Base-by-base conservation (phyloP, 2,888 invertebrate genomes). In the Cosmopolites sordidus region DNA sequence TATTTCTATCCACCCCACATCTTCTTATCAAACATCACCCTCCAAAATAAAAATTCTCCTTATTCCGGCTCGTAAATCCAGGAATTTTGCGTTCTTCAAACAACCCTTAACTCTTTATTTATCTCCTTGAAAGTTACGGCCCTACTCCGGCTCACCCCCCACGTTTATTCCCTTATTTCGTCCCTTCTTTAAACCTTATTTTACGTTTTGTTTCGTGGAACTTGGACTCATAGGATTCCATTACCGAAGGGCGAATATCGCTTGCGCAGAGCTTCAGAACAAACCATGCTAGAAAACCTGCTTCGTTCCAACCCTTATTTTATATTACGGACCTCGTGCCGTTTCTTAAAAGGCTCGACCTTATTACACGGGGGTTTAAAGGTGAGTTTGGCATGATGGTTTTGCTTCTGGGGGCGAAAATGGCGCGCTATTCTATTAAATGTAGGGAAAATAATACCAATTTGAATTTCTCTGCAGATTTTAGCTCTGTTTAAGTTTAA, bases 371-470 rank as follows among this genome's bases (percentile, higher is more conserved):
- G 14, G 14, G 2, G 6, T 15, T 3, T 45, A 30, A 16, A 45
- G 45, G 22, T 8, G 38, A 29, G 16, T 47, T 40, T 54, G 4
- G 40, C 16, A n/a, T 17, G 39, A 16, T n/a, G 22, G 4, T 3
- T 22, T 8, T 22, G 22, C 8, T 22, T 8, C 62, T 9, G 42
- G 48, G 39, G 56, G 48, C 30, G 68, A 70, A 71, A 72, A 72
- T 72, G 72, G 72, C 70, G 70, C 64, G 61, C 49, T 58, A 62
- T 53, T 55, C 52, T 69, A 71, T 72, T 72, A 70, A 71, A 72
- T 72, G 70, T 70, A 69, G 69, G 71, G 72, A 70, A 69, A 71
- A 70, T 72, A 70, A 71, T 71, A 58, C 67, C 69, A 67, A 66
- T 70, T 71, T 69, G 68, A 66, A 69, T 69, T 69, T 67, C 69